phyloP scores from a whole-genome alignment of 1,140 invertebrate species.

The Pogonomyrmex barbatus region DNA sequence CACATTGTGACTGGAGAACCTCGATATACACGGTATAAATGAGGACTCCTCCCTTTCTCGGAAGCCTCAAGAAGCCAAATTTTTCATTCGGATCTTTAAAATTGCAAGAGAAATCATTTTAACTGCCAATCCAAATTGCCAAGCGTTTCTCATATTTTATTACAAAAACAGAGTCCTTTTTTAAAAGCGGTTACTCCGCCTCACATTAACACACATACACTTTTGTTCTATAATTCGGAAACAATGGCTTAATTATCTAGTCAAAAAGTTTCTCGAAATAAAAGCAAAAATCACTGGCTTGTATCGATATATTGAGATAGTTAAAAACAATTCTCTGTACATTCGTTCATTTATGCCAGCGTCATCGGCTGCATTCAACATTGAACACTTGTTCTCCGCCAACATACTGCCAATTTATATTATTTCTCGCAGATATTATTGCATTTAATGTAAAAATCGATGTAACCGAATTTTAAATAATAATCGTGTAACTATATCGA shows the following conservation, averaged over 20 bases:
- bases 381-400: constrained; percentile 12
- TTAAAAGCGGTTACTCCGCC: background rate
- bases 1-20: constrained; percentile 26
- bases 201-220: constrained; percentile 28
- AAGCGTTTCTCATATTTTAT: constrained; percentile 16
- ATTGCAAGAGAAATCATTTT: background rate
- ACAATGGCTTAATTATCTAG: constrained; percentile 39
- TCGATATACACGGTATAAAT: background rate
- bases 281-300: constrained; percentile 16
- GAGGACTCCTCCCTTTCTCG: background rate
- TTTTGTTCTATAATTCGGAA: constrained; percentile 14
- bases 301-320: constrained; percentile 2
- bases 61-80: constrained; percentile 29
- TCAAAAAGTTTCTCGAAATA: constrained; percentile 10
- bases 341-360: constrained; percentile 25
- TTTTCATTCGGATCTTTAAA: background rate
- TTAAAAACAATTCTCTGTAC: constrained; percentile 52
- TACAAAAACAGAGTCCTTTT: background rate
- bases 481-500: constrained; percentile 39
- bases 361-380: constrained; percentile 6
- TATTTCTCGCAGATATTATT: constrained; percentile 29
- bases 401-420: constrained; percentile 30
- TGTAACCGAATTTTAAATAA: constrained; percentile 29
- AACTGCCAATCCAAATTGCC: background rate
- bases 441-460: constrained; percentile 46